Evolutionary conservation across 2,113 vertebrate genomes (phyloP), one percentile per base, ranked within the genome.

Genomic region (Syrmaticus mikado): DNA sequence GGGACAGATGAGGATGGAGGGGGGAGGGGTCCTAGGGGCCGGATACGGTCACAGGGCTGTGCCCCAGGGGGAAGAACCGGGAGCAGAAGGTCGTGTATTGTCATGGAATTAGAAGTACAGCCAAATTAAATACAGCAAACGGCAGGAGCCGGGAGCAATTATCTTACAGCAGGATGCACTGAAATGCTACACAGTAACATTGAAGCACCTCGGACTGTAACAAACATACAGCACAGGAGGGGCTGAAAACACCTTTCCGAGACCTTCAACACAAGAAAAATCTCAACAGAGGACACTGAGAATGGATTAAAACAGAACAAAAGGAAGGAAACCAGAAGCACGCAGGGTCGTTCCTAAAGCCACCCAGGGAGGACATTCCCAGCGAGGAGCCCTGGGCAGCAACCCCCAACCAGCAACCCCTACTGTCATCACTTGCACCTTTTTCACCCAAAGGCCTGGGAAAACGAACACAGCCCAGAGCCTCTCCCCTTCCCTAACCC

Each of bases 101-200:
- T 93, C 82, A 90, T 46, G 94, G 94, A 97, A 96, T 95, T 82
- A 93, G 92, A 95, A 95, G 91, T 95, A 96, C 96, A 95, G 90
- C 83, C 45, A 92, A 97, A 96, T 94, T 91, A 97, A 95, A 94
- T 92, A 96, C 93, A 95, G 86, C 82, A 82, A 90, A 96, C 86
- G 6, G 79, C 92, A 58, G 82, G 94, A 91, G 66, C 10, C 73
- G 89, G 89, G 93, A 95, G 87, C 92, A 50, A 36, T 73, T 93
- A 70, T 87, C 78, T 92, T 95, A 95, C 93, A 95, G 94, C 94
- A 94, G 89, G 92, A 95, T 89, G 91, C 88, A 80, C 87, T 78
- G 88, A 96, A 96, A 96, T 96, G 97, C 94, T 96, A 93, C 95
- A 94, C 67, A 2, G 92, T 43, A 55, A 96, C 89, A 64, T 90